Conservation (phyloP, 64 coral and sea anemone genomes). For the Acropora yongei region DNA sequence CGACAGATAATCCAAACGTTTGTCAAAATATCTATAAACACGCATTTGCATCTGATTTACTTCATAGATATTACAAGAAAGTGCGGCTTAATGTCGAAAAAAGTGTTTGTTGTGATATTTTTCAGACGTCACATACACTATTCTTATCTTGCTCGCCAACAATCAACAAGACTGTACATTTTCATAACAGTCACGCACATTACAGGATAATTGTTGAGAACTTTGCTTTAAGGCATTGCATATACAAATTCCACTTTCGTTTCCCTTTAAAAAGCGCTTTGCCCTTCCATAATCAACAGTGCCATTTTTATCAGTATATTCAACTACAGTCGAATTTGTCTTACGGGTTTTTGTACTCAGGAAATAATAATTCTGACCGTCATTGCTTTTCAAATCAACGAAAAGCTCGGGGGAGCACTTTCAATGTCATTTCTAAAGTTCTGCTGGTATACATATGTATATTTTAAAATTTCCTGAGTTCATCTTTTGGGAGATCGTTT, state of each 20-base stretch:
- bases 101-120: conserved; percentile 12
- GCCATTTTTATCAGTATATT: conserved; percentile 12
- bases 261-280: conserved; percentile 18
- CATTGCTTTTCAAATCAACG: too few species aligned
- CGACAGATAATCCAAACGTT: conserved; percentile 50
- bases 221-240: conserved; percentile 12
- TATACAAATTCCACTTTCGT: conserved; percentile 20
- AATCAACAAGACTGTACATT: neutral
- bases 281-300: conserved; percentile 17
- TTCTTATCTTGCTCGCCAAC: neutral
- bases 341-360: too few species aligned
- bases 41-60: conserved; percentile 59
- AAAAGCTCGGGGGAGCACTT: too few species aligned
- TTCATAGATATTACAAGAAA: conserved; percentile 35
- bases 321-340: neutral
- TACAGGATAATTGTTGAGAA: neutral
- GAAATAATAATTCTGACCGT: too few species aligned
- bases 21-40: conserved; percentile 54
- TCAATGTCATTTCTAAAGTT: too few species aligned
- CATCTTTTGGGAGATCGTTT: too few species aligned
- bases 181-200: conserved; percentile 19
- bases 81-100: conserved; percentile 21
- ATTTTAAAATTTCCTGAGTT: too few species aligned
- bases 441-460: too few species aligned
- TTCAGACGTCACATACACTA: conserved; percentile 6